These are phyloP conservation scores for Geotrypetes seraphini DNA, from an alignment of 2,797 vertebrate genomes.

Conservation along the genomic window DNA sequence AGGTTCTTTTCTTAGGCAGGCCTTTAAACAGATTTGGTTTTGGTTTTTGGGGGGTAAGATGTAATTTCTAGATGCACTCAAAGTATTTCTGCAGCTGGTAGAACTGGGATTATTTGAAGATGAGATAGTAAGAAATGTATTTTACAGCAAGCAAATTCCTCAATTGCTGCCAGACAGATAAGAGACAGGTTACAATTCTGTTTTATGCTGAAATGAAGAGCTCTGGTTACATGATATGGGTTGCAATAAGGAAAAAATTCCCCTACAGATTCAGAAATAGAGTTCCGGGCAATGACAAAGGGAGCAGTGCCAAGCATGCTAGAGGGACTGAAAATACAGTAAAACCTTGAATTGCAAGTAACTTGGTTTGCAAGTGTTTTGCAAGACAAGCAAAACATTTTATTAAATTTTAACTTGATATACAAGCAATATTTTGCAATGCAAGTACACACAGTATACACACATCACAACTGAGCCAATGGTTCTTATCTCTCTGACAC, in stretches of 20 bases:
- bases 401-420: too few species aligned
- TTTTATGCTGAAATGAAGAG: slow-evolving; percentile 68
- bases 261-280: slow-evolving; percentile 38
- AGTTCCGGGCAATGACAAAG: too few species aligned
- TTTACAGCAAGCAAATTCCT: slow-evolving; percentile 66
- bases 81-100: slow-evolving; percentile 45
- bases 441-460: too few species aligned
- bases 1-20: slow-evolving; percentile 35
- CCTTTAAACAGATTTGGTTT: slow-evolving; percentile 48
- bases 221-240: slow-evolving; percentile 61
- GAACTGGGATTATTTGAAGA: slow-evolving; percentile 64
- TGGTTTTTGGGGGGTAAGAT: too few species aligned
- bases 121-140: slow-evolving; percentile 73
- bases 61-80: slow-evolving; percentile 53
- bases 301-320: too few species aligned
- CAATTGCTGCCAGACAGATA: slow-evolving; percentile 61
- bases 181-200: slow-evolving; percentile 67
- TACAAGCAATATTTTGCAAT: too few species aligned
- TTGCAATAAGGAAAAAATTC: slow-evolving; percentile 57
- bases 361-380: too few species aligned
- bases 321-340: too few species aligned
- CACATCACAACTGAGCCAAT: too few species aligned
- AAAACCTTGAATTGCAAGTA: too few species aligned
- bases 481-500: too few species aligned
- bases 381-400: too few species aligned